Conservation (phyloP, 2,113 vertebrate species). For the Thunnus thynnus region DNA sequence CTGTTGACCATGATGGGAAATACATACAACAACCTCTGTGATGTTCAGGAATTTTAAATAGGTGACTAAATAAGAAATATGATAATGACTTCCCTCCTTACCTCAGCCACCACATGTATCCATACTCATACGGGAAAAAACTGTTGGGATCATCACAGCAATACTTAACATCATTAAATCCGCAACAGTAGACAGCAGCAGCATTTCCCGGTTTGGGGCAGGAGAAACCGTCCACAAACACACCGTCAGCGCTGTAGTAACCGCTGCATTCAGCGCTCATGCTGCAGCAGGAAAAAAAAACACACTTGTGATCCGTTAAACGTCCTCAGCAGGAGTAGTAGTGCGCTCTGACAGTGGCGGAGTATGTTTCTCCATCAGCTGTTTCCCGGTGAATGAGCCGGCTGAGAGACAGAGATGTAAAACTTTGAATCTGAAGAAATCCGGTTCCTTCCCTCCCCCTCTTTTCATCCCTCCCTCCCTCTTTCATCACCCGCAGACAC, state of each 20-base stretch:
- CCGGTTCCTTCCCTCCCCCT: neutral
- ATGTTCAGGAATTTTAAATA: too few relatives aligned
- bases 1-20: too few relatives aligned
- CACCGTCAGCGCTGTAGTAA: constrained; percentile 87
- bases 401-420: neutral
- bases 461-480: neutral
- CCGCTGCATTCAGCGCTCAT: constrained; percentile 90
- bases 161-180: constrained; percentile 94
- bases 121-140: constrained; percentile 93
- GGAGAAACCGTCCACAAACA: constrained; percentile 87
- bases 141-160: constrained; percentile 95
- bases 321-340: neutral
- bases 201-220: constrained; percentile 89
- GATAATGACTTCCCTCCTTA: constrained; percentile 56
- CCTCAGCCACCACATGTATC: constrained; percentile 98
- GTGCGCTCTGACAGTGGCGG: neutral
- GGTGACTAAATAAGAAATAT: neutral
- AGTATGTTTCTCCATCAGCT: constrained; percentile 5
- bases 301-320: neutral
- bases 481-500: neutral
- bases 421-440: constrained; percentile 41
- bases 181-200: constrained; percentile 90
- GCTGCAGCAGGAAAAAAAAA: constrained; percentile 7
- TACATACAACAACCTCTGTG: too few relatives aligned
- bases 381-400: neutral